Percentiles rank a stretch among this genome's conserved stretches.
Evolutionary conservation across 2,113 vertebrate genomes (phyloP).

Genomic region (Phalacrocorax aristotelis): DNA sequence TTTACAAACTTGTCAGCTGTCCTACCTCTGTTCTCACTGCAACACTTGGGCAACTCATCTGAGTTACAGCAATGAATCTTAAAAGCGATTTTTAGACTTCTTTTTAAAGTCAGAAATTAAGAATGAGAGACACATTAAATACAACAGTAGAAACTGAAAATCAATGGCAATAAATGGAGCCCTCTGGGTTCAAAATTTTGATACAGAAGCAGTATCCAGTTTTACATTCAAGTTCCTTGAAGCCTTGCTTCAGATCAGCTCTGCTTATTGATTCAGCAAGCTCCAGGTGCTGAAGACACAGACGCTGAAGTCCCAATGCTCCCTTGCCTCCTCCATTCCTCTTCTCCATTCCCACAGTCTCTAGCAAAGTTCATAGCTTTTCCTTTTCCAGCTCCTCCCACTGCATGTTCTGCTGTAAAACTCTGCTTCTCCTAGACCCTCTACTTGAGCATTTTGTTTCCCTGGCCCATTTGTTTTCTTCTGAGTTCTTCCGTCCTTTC

Average conservation of each 20-base stretch:
- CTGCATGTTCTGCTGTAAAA: neutral
- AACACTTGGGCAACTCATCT: neutral
- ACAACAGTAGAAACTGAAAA: neutral
- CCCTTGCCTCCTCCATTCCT: neutral
- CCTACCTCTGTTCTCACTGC: neutral
- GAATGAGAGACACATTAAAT: neutral
- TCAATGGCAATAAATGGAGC: neutral
- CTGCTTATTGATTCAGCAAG: neutral
- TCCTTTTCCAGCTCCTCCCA: neutral
- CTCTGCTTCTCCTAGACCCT: neutral
- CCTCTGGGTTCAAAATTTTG: neutral
- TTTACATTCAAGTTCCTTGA: neutral
- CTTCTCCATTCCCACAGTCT: neutral
- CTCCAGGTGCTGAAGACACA: neutral
- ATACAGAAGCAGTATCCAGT: neutral
- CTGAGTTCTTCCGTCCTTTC: neutral
- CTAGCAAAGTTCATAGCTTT: neutral
- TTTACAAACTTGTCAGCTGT: neutral
- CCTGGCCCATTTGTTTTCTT: neutral
- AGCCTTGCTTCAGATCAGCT: neutral
- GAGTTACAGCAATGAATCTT: neutral
- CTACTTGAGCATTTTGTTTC: neutral
- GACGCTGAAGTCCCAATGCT: neutral
- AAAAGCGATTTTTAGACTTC: neutral
- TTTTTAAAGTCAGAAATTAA: neutral